Conservation (phyloP, 1,140 invertebrate genomes). For the Scaptomyza pallida region DNA sequence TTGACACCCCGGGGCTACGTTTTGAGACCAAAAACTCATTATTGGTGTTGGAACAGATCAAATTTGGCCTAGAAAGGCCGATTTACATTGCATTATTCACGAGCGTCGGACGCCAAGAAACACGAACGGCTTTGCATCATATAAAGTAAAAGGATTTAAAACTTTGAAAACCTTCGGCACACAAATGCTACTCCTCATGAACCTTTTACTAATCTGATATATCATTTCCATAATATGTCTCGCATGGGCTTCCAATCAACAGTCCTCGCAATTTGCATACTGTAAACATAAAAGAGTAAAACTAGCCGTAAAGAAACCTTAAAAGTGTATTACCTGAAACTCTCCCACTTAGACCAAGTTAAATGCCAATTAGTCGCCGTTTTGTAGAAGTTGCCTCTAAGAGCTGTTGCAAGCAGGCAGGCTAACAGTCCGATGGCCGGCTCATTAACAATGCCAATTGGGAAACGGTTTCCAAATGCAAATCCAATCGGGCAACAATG, state of each 20-base stretch:
- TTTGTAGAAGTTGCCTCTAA: slow-evolving; percentile 32
- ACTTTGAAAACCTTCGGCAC: no score
- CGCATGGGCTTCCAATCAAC: not conserved
- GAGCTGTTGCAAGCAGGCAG: not conserved
- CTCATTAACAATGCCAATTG: slow-evolving; percentile 74
- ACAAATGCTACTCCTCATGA: no score
- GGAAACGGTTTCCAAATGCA: slow-evolving; percentile 65
- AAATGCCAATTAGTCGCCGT: slow-evolving; percentile 77
- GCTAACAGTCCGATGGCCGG: not conserved
- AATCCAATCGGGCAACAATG: slow-evolving; percentile 76
- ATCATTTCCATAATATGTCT: no score
- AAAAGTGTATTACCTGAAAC: slow-evolving; percentile 61
- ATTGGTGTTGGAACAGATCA: no score
- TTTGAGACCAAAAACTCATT: no score
- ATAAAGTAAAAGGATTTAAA: no score
- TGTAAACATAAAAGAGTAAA: not conserved
- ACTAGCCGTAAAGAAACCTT: slow-evolving; percentile 28
- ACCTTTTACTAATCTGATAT: not conserved
- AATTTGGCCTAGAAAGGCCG: no score
- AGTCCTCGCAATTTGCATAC: slow-evolving; percentile 36
- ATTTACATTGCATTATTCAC: no score
- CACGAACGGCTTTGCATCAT: no score
- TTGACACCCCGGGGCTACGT: no score
- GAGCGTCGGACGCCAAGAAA: no score
- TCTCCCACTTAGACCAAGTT: slow-evolving; percentile 47